A percentile compares a stretch with the other conserved stretches of the same genome.
Conservation (phyloP, 2,888 invertebrate species). For the Drosophila limbata region DNA sequence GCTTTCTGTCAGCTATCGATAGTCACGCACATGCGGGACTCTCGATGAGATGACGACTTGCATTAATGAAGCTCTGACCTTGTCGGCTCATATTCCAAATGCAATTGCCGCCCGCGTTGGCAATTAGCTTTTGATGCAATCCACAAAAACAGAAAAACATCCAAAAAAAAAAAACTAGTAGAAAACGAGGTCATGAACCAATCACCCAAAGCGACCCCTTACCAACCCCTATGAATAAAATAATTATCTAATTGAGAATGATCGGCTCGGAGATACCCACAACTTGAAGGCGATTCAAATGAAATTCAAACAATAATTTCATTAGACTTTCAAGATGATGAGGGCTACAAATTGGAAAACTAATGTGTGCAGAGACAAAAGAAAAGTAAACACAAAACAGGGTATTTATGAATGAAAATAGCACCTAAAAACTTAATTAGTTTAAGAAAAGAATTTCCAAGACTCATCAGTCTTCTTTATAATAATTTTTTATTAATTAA, state of each 20-base stretch:
- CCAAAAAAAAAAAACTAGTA: conserved; percentile 20
- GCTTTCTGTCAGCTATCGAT: conserved; percentile 12
- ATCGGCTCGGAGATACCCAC: conserved; percentile 12
- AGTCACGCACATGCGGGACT: conserved; percentile 12
- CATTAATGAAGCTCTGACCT: conserved; percentile 56
- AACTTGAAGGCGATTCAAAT: background rate
- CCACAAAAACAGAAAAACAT: conserved; percentile 11
- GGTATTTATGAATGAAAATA: background rate
- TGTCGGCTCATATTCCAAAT: conserved; percentile 59
- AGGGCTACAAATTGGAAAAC: background rate
- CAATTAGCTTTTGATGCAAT: conserved; percentile 52
- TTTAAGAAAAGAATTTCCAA: background rate
- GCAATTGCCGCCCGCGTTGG: conserved; percentile 50
- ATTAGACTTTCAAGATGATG: conserved; percentile 2
- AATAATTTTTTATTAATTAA: no score
- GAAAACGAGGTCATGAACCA: conserved; percentile 58
- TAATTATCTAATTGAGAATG: conserved; percentile 5
- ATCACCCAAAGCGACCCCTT: conserved; percentile 21
- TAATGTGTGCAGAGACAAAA: background rate
- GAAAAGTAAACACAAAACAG: background rate
- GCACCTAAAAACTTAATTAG: background rate
- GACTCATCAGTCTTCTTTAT: background rate
- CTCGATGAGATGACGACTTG: conserved; percentile 17
- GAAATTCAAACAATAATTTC: background rate
- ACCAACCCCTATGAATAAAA: conserved; percentile 10